These are phyloP conservation scores for Chrosomus eos DNA, from an alignment of 2,797 vertebrate species.

Conservation along the genomic window DNA sequence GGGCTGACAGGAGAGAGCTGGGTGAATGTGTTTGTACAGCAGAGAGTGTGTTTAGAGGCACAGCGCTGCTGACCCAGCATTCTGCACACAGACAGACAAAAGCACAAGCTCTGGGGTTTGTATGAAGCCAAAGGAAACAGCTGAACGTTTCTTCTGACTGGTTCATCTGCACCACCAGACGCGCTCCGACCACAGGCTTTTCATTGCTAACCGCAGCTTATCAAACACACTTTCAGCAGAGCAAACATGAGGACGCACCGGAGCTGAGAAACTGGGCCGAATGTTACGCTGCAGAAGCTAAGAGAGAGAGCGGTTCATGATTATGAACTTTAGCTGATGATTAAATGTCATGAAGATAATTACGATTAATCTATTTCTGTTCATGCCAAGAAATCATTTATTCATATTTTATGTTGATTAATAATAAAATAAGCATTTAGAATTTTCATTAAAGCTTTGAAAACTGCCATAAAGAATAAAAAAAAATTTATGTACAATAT, in stretches of 20 bases:
- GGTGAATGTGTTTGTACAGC: constrained; percentile 45
- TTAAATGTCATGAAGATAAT: not conserved
- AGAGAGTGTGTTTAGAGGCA: constrained; percentile 59
- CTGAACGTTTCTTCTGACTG: constrained; percentile 56
- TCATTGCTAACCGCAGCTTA: constrained; percentile 18
- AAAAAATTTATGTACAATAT: too few species aligned
- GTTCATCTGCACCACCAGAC: constrained; percentile 2
- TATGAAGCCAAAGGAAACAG: constrained; percentile 67
- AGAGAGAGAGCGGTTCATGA: not conserved
- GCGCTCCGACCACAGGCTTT: not conserved
- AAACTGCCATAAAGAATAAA: not conserved
- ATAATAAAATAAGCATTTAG: not conserved
- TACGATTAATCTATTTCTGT: not conserved
- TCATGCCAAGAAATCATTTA: not conserved
- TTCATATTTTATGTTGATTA: not conserved
- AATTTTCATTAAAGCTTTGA: not conserved
- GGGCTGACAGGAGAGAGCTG: constrained; percentile 36
- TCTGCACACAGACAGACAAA: constrained; percentile 71
- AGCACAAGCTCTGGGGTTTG: constrained; percentile 72
- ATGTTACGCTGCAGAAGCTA: not conserved
- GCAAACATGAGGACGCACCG: not conserved
- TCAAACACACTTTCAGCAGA: not conserved
- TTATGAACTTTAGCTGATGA: not conserved
- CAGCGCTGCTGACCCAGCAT: constrained; percentile 77
- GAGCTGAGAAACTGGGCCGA: not conserved